Percentiles rank a stretch among this genome's conserved stretches.
Conservation (phyloP, 2,113 vertebrate genomes). For the Cyrtonyx montezumae region DNA sequence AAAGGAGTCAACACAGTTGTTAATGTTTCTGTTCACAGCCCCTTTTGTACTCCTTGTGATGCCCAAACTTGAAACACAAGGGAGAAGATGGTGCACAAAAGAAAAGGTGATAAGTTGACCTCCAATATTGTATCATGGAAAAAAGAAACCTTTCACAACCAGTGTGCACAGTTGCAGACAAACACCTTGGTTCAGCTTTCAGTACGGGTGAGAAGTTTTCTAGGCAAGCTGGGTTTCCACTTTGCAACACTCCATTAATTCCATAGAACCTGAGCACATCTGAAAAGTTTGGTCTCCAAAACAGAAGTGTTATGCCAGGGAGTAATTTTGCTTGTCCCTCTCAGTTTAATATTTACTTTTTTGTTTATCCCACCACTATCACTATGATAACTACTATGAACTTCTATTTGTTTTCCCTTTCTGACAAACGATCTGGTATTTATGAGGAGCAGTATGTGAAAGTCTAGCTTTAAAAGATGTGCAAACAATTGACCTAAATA, state of each 20-base stretch:
- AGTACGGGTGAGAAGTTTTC: neutral
- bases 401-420: neutral
- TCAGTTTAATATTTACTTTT: slow-evolving; percentile 31
- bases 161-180: rapidly evolving
- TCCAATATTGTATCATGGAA: neutral
- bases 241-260: slow-evolving; percentile 50
- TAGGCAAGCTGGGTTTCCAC: slow-evolving; percentile 38
- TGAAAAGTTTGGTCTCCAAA: slow-evolving; percentile 46
- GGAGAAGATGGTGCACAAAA: neutral
- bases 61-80: neutral
- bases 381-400: neutral
- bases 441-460: slow-evolving; percentile 16
- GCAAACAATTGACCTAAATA: slow-evolving; percentile 15
- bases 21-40: neutral
- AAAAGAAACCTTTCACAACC: neutral
- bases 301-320: neutral
- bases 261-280: slow-evolving; percentile 7
- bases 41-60: neutral
- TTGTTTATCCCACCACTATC: slow-evolving; percentile 29
- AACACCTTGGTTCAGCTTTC: slow-evolving; percentile 19
- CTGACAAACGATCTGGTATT: slow-evolving; percentile 27
- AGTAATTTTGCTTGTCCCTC: slow-evolving; percentile 26
- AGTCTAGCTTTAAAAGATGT: neutral
- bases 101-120: neutral
- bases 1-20: slow-evolving; percentile 14